These are phyloP conservation scores for Polyploca ridens DNA, from an alignment of 2,888 invertebrate genomes.

Conservation along the genomic window DNA sequence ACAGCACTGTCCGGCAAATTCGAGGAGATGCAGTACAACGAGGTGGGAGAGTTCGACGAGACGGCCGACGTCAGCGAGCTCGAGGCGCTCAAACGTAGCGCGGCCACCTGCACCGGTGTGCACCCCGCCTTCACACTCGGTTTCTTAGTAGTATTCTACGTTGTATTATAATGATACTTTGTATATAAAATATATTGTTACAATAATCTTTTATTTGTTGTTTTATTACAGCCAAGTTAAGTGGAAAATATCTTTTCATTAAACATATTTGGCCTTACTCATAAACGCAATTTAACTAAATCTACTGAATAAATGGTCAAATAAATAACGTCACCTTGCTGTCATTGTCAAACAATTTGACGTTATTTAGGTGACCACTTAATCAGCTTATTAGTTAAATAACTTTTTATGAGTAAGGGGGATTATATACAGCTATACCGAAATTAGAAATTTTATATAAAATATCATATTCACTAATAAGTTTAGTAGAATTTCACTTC, in stretches of 20 bases:
- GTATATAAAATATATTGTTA: slow-evolving; percentile 82
- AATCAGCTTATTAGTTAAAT: no score
- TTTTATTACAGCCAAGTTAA: slow-evolving; percentile 36
- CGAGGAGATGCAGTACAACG: slow-evolving; percentile 80
- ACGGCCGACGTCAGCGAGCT: slow-evolving; percentile 76
- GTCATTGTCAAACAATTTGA: no score
- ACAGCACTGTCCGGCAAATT: slow-evolving; percentile 78
- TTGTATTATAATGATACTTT: slow-evolving; percentile 74
- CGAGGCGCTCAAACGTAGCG: slow-evolving; percentile 75
- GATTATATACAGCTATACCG: no score
- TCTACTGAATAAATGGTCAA: no score
- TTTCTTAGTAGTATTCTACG: slow-evolving; percentile 58
- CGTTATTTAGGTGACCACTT: no score
- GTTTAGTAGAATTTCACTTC: no score
- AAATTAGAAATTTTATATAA: no score
- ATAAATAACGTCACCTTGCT: no score
- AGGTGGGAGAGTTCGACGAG: slow-evolving; percentile 71
- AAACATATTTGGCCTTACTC: no score
- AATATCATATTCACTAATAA: not conserved
- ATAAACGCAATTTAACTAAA: no score
- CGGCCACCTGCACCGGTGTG: slow-evolving; percentile 31
- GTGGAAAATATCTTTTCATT: not conserved
- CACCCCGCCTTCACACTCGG: slow-evolving; percentile 41
- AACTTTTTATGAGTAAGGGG: no score
- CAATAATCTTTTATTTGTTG: slow-evolving; percentile 60